Evolutionary conservation across 2,888 invertebrate genomes (phyloP), one percentile per base, ranked within the genome.

Genomic region (Bedellia somnulentella): DNA sequence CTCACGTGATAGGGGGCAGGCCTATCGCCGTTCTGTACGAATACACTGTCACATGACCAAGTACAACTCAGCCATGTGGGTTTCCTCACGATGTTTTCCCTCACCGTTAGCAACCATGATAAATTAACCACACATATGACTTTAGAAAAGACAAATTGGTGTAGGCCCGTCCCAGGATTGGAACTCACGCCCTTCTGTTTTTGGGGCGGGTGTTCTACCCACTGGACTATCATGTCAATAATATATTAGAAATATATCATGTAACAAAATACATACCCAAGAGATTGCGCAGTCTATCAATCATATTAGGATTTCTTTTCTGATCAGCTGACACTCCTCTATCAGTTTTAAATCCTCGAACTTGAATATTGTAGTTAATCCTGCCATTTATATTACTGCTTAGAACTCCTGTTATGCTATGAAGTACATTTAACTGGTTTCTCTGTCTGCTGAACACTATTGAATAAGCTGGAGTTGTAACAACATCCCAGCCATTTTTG

Each of bases 301-400:
- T 57, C 30, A 89, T 50, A 22, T 83, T 79, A 2, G 89, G 87
- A 60, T 89, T 89, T 42, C 89, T 67, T 41, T 82, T 79, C 29
- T 80, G 51, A 44, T 90, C 90, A 0, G 87, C 82, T 39, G 81
- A 79, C 15, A 86, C 73, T 37, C 80, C 82, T 30, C 90, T 75
- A 40, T 88, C 85, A 0, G 91, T 92, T 66, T 91, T 92, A 56
- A 93, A 93, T 21, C 82, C 81, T 30, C 92, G 79, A 11, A 81
- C 73, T 55, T 86, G 85, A 12, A 81, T 52, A 17, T 52, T 49
- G 36, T 57, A 66, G 21, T 50, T 46, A 44, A 66, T 63, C 2
- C 42, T 44, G 11, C 45, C 37, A 2, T 39, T 40, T 16, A 61
- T 8, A 33, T 53, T 53, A 5, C 37, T 45, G 0, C 53, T 39